These are phyloP conservation scores for Trachurus trachurus DNA, from an alignment of 2,797 vertebrate genomes.

Conservation along the genomic window DNA sequence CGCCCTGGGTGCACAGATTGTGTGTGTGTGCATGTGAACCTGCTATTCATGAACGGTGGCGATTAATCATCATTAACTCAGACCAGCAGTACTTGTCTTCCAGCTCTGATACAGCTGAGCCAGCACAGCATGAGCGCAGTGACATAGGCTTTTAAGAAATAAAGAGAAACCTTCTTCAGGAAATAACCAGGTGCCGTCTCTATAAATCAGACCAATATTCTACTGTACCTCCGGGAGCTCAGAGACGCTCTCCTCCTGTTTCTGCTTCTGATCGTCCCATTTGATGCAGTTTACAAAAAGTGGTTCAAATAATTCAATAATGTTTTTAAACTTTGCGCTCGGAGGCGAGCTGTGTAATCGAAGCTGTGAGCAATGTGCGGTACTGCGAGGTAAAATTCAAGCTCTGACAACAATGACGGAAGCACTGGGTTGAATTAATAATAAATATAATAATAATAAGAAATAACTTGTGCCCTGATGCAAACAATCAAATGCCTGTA, in stretches of 20 bases:
- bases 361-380: neutral
- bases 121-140: neutral
- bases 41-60: slow-evolving; percentile 1
- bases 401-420: neutral
- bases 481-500: neutral
- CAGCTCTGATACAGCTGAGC: neutral
- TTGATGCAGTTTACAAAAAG: slow-evolving; percentile 2
- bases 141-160: neutral
- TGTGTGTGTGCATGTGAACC: neutral
- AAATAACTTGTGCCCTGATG: too few species aligned
- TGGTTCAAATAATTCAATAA: slow-evolving; percentile 21
- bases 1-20: neutral
- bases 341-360: neutral
- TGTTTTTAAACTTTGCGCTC: neutral
- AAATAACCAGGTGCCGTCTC: neutral
- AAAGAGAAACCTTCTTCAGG: neutral
- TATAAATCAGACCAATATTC: neutral
- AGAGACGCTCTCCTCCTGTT: neutral
- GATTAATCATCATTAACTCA: slow-evolving; percentile 1
- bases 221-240: neutral
- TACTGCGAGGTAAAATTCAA: neutral
- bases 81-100: neutral
- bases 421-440: neutral
- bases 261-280: slow-evolving; percentile 5
- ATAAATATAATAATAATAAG: too few species aligned